Evolutionary conservation across 2,113 vertebrate genomes (phyloP).

Genomic region (Gorsachius goisagi): DNA sequence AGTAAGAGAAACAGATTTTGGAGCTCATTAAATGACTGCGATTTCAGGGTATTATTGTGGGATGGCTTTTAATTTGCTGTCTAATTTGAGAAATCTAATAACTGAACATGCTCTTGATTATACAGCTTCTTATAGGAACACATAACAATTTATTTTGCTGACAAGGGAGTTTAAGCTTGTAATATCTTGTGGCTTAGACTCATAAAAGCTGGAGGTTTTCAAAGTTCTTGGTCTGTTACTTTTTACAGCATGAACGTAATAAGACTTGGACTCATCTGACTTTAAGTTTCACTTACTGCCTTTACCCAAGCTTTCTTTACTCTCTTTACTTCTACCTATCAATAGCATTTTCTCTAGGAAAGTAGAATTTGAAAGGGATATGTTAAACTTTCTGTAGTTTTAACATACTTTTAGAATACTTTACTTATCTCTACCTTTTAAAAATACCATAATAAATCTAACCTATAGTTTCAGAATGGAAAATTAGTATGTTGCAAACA

Average conservation of each 20-base stretch:
- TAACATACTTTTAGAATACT: background rate
- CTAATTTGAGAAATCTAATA: background rate
- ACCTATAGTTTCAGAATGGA: background rate
- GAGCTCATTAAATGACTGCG: background rate
- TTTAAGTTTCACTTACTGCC: background rate
- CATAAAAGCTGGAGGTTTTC: background rate
- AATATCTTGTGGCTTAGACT: background rate
- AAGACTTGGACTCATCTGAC: background rate
- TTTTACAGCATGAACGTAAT: background rate
- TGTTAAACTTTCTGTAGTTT: background rate
- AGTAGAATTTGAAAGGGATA: background rate
- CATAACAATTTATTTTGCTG: background rate
- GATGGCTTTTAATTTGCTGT: background rate
- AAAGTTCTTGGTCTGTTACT: background rate
- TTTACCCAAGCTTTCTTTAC: background rate
- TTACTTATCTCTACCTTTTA: background rate
- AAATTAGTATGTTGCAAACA: background rate
- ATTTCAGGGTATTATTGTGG: background rate
- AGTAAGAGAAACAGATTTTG: background rate
- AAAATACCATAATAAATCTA: background rate
- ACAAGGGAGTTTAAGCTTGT: background rate
- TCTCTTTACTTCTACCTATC: background rate
- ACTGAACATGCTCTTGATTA: background rate
- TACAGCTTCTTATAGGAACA: background rate
- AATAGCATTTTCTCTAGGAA: background rate